Evolutionary conservation across 2,888 invertebrate species (phyloP), one percentile per base, ranked within the genome.

Genomic region (Belgica antarctica): DNA sequence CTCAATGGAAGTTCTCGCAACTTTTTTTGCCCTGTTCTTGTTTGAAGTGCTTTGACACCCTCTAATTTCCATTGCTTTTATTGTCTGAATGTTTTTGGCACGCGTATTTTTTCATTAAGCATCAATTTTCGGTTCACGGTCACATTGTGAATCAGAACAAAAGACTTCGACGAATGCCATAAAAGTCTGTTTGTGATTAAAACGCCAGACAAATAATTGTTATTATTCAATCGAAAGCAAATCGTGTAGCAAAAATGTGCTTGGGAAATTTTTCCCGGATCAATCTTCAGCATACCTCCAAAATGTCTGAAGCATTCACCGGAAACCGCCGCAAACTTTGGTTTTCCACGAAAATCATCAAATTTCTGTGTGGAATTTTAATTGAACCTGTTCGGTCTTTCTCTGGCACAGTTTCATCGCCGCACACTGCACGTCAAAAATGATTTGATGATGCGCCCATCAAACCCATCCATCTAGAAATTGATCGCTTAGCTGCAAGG

Each of bases 401-500:
- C 34, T 8, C 34, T 31, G 5, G 34, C 34, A 31, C 12, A 31
- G 5, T 31, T 31, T 31, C 34, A 31, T 31, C 34, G 34, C 12
- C 34, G 12, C 12, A 5, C 7, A 31, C 41, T 41, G 15, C 7
- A 41, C 12, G 41, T 41, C 41, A 41, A 31, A 31, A 31, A 31
- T 8, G 12, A 31, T 31, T 31, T 31, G 41, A 41, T 12, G 41
- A 41, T 41, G 41, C 41, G 10, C 41, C 10, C 7, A 41, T n/a
- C 7, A 12, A 41, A 41, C 3, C 15, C 41, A 41, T 41, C 41
- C 41, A 41, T 12, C 41, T 4, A 41, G 41, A 63, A 63, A 63
- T 36, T 63, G 63, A 63, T 63, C 12, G 36, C 62, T 62, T 31
- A 22, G 41, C 63, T 41, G 12, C 41, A 19, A 41, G 63, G 41